These are phyloP conservation scores for Papilio xuthus DNA, from an alignment of 1,140 invertebrate species.

Conservation along the genomic window DNA sequence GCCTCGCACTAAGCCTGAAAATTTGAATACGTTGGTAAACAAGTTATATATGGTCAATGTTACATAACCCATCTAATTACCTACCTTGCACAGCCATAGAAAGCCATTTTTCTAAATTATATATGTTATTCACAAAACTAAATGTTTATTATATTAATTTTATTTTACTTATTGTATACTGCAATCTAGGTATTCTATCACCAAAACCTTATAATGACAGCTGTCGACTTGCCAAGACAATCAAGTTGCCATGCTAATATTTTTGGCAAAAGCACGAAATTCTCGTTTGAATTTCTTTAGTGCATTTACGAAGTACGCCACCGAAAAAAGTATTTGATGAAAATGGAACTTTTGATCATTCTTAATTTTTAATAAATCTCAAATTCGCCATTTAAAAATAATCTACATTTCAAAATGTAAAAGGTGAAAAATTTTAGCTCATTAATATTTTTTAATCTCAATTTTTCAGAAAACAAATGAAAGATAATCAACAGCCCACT, in stretches of 20 bases:
- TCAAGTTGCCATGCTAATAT: constrained; percentile 20
- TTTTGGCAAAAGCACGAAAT: not conserved
- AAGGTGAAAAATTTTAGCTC: no score
- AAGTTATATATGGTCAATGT: constrained; percentile 41
- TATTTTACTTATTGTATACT: not conserved
- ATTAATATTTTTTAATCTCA: not conserved
- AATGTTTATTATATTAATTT: not conserved
- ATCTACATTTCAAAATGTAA: no score
- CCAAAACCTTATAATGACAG: constrained; percentile 4
- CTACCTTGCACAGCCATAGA: constrained; percentile 69
- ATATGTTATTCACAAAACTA: not conserved
- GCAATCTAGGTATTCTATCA: not conserved
- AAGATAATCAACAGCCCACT: not conserved
- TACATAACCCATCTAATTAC: constrained; percentile 69
- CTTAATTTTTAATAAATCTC: no score
- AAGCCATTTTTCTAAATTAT: constrained; percentile 54
- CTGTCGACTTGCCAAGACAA: constrained; percentile 7
- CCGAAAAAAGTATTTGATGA: not conserved
- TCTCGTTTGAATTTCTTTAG: not conserved
- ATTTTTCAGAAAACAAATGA: not conserved
- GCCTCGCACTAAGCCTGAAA: constrained; percentile 67
- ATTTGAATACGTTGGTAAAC: constrained; percentile 31
- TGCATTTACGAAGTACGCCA: not conserved
- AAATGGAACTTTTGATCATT: not conserved
- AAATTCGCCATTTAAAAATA: no score